Base-by-base conservation (phyloP, 2,113 vertebrate species). In the Brachirus orientalis region DNA sequence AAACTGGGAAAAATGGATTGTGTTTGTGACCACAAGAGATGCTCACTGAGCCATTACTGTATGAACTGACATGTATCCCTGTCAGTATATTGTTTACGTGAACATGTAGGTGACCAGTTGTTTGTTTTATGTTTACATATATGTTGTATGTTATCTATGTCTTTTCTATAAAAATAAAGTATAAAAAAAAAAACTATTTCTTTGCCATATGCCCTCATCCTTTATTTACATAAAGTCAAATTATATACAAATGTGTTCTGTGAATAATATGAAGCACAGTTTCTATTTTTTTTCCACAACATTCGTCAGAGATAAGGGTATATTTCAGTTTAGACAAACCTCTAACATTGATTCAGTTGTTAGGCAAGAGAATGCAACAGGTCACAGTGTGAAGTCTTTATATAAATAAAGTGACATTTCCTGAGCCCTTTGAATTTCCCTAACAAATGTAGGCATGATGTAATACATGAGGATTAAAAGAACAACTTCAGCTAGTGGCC, bases 191-290 rank as follows among this genome's bases (percentile, higher is more conserved):
- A 28, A 3, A 28, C 1, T 6, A 28, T 28, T 28, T 28, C 28
- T 4, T 28, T 28, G 28, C n/a, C n/a, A n/a, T n/a, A n/a, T n/a
- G n/a, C 2, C 28, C n/a, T 37, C 47, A 47, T 12, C 40, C 4
- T 63, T 69, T 59, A 73, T 85, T 86, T 86, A 61, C 84, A 84
- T 73, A 47, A 40, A 88, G 63, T 75, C 65, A 88, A 89, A 87
- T 78, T 20, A 76, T 33, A 84, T 65, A 10, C 68, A 89, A 88
- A 89, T 69, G 3, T 1, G 7, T 1, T 9, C 8, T n/a, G 20
- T 8, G 8, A 55, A 48, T 33, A 28, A 56, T 6, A 2, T 17
- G 10, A 47, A 10, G 51, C 14, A 35, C 9, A 10, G 46, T 55
- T 13, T 47, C 17, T 38, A 20, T 22, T 8, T 28, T 2, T 3